Base-by-base conservation (phyloP, 1,140 invertebrate genomes). In the Anastrepha obliqua region DNA sequence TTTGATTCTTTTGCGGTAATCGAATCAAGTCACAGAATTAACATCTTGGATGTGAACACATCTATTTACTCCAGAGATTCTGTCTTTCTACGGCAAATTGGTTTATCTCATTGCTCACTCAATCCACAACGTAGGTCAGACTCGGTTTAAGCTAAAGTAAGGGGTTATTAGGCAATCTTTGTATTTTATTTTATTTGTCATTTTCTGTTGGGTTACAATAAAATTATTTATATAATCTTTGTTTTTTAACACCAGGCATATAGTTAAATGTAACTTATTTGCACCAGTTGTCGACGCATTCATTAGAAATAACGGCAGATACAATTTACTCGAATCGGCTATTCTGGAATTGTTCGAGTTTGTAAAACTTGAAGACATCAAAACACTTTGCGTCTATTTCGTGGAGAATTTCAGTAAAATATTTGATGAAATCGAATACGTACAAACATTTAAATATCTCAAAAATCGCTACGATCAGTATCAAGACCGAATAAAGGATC, bases 321-420 rank as follows among this genome's bases (percentile, higher is more conserved):
- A 99, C 94, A 99, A 99, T 94, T 96, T 99, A 86, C 94, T 99
- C 87, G 99, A 99, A 94, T 99, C 99, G 17, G 99, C 99, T 88
- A 98, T 99, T 92, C 95, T 99, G 92, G 99, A 99, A 95, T 96
- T 99, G 94, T 99, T 99, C 95, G 99, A 99, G 94, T 99, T 99
- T 94, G 99, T 99, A 87, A 98, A 98, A 95, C 93, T 97, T 93
- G 98, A 99, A 95, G 98, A 99, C 94, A 98, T 99, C 64, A 99
- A 98, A 94, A 97, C 97, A n/a, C 94, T 99, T 89, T 98, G 97
- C 94, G 96, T 96, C 74, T 97, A 99, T 93, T 96, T 99, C 90
- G 97, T 99, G 89, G 98, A 99, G 94, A 98, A 97, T 94, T 99
- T 98, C 93, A 98, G 98, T 86, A 98, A 98, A 94, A 96, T 97